These are phyloP conservation scores for Patiria miniata DNA, from an alignment of 35 echinoderm and acorn worm species.

Conservation along the genomic window DNA sequence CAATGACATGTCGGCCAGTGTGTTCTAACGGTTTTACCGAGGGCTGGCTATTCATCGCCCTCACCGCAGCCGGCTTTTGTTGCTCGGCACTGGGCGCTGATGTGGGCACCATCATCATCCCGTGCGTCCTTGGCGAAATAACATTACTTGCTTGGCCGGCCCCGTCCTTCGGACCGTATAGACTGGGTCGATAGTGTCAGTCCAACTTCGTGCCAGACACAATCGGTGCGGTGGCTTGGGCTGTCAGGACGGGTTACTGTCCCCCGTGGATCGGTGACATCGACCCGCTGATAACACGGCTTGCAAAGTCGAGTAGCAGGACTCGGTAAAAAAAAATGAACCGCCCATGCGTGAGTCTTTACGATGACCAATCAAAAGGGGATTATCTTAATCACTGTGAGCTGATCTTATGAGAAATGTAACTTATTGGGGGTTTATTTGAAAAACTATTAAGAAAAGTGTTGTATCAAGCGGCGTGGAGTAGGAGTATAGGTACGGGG, in stretches of 20 bases:
- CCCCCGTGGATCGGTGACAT: not conserved
- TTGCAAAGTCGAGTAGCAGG: not conserved
- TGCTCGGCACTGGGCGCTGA: no score
- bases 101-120: not conserved
- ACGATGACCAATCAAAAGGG: not conserved
- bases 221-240: not conserved
- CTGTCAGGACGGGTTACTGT: not conserved
- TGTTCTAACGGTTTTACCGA: not conserved
- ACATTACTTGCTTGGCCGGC: not conserved
- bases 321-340: not conserved
- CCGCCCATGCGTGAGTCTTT: not conserved
- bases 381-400: no score
- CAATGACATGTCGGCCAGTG: slow-evolving; percentile 1
- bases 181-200: not conserved
- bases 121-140: not conserved
- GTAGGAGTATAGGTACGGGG: no score
- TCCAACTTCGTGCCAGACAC: not conserved
- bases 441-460: no score
- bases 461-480: no score
- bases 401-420: no score
- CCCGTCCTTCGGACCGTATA: not conserved
- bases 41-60: not conserved
- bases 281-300: not conserved
- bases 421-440: no score
- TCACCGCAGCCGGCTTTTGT: not conserved